Evolutionary conservation across 2,797 vertebrate species (phyloP), one percentile per base, ranked within the genome.

Genomic region (Hypotaenidia philippensis): DNA sequence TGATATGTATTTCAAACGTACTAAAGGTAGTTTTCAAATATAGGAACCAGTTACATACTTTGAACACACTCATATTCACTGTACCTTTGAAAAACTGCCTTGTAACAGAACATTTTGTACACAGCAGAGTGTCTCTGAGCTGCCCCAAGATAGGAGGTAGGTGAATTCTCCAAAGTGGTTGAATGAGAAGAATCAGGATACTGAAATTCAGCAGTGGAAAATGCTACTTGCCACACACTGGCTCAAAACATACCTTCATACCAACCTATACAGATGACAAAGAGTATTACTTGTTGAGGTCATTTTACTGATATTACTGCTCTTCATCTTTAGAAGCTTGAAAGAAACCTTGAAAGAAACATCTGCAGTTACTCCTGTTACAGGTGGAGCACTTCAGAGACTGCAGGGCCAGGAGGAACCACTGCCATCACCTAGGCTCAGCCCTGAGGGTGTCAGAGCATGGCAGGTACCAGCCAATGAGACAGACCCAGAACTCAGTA

Each of bases 131-230:
- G 6, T 12, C 84, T 49, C 56, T 55, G 13, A 25, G 32, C 25
- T 60, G 9, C 27, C 3, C 5, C 16, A 47, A 45, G 19, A 36
- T 0, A 71, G 38, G 11, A 56, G 10, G 22, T 27, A 3, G 4
- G 6, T 52, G 20, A 84, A 75, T 56, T 44, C 63, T 40, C 49
- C 26, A 20, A 41, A 70, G 15, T 25, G 26, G 22, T 23, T 59
- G 13, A 63, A 32, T 59, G 40, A 63, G 44, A 76, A 83, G 12
- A 55, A 75, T 10, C 47, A 22, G 32, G 22, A 47, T 55, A 31
- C 3, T 64, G 44, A 47, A 45, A 7, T 40, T 9, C n/a, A 66
- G 29, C 10, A 53, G 13, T 6, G 15, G 41, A 57, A 84, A 26
- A 49, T 29, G 34, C 3, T 50, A 22, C 18, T 61, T 64, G 31